Evolutionary conservation across 1,140 invertebrate genomes (phyloP).

Genomic region (Cyclina sinensis): DNA sequence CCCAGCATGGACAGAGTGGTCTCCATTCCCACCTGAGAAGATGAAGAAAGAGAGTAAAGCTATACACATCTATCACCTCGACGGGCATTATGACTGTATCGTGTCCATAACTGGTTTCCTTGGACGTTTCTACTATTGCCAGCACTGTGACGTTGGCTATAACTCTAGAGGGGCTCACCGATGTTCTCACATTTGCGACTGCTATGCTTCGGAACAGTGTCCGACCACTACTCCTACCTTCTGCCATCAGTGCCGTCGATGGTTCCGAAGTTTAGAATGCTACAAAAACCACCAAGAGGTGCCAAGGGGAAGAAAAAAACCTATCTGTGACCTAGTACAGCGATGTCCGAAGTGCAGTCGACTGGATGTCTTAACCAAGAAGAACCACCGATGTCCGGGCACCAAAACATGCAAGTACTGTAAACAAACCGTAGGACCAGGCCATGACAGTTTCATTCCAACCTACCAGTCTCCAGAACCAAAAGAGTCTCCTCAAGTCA

Average conservation of each 20-base stretch:
- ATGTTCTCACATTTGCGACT: neutral
- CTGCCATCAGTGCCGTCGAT: neutral
- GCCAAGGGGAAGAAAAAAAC: neutral
- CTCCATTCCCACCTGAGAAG: neutral
- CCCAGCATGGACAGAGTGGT: neutral
- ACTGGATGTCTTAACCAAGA: neutral
- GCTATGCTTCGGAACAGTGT: neutral
- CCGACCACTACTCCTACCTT: too few species aligned
- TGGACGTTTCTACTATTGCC: neutral
- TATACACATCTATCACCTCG: neutral
- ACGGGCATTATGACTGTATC: neutral
- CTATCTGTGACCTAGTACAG: neutral
- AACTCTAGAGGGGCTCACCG: neutral
- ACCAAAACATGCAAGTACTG: constrained; percentile 28
- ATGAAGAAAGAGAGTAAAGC: neutral
- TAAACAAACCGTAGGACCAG: neutral
- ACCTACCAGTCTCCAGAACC: neutral
- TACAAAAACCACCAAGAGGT: neutral
- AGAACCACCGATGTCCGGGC: neutral
- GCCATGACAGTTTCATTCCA: constrained; percentile 8
- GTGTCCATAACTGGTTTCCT: neutral
- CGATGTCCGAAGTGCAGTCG: neutral
- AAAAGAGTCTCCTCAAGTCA: neutral
- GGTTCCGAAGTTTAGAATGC: neutral
- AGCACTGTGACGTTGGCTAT: neutral